phyloP scores from a whole-genome alignment of 2,113 vertebrate genomes.

The Lophochroa leadbeateri region DNA sequence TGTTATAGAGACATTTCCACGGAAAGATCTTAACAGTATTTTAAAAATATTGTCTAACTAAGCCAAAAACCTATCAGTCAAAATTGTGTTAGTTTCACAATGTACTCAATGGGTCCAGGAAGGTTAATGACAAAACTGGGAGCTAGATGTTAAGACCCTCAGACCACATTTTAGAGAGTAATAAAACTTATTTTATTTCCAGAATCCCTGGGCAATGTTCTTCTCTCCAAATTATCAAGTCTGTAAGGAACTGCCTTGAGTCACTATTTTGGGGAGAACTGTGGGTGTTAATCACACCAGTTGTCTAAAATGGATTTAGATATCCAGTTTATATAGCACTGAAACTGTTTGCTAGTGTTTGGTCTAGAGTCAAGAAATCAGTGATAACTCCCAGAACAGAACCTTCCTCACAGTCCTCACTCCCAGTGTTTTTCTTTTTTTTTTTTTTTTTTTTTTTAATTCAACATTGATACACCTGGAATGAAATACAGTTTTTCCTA shows the following conservation, averaged over 20 bases:
- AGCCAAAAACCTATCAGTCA: background rate
- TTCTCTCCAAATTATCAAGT: background rate
- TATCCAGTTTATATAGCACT: background rate
- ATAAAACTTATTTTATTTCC: background rate
- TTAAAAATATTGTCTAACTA: background rate
- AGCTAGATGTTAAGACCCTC: background rate
- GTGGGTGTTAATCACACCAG: background rate
- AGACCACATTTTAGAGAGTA: background rate
- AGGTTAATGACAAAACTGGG: background rate
- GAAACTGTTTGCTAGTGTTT: background rate
- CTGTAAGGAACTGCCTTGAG: background rate
- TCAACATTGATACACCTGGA: background rate
- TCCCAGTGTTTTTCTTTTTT: background rate
- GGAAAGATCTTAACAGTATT: background rate
- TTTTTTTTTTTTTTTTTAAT: background rate
- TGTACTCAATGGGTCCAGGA: background rate
- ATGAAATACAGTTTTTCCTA: slow-evolving; percentile 8
- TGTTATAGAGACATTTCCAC: background rate
- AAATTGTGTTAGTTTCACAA: background rate
- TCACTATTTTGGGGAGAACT: background rate
- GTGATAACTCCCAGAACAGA: background rate
- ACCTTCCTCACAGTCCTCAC: background rate
- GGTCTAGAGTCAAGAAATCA: background rate
- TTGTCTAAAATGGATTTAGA: background rate
- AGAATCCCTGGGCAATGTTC: background rate